Evolutionary conservation across 1,140 invertebrate genomes (phyloP), one percentile per base, ranked within the genome.

Genomic region (Whitmania pigra): DNA sequence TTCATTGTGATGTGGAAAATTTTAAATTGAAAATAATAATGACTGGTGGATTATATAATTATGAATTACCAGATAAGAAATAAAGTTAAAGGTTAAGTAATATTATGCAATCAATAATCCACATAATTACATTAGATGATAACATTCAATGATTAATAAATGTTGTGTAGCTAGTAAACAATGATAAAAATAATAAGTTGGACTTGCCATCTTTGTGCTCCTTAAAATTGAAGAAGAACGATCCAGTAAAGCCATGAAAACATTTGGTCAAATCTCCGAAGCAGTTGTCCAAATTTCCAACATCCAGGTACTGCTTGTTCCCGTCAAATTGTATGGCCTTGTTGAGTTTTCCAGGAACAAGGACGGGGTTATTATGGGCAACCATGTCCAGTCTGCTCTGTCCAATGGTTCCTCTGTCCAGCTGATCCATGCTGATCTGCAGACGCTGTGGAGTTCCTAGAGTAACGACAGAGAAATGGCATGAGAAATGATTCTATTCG

Each of bases 241-340:
- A 78, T 7, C 80, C 73, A 0, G 80, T 80, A 22, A 80, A 75
- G 6, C 81, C 81, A 71, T 78, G 77, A 0, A 29, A 25, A 74
- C 81, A 82, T 25, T 74, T 27, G 17, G 73, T 75, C 18, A 81
- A 69, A 72, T 81, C 80, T 15, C 78, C 79, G 18, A 81, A 73
- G 68, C 81, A 82, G 13, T 74, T 74, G n/a, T 76, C 73, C 0
- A 49, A 18, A 9, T 74, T 57, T 13, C 78, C 79, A 22, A 81
- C 55, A 73, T 81, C 78, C 36, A 79, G 40, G 68, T 79, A 81
- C 73, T 82, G 81, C 7, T 72, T 73, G 9, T 74, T 74, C 5
- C 78, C 79, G 71, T 76, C 75, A 22, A 82, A 67, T 25, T 75
- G 53, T 13, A 82, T 43, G 27, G 79, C 80, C 71, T 78, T 76